Conservation (phyloP, 2,797 vertebrate genomes). For the Lagocephalus sceleratus region DNA sequence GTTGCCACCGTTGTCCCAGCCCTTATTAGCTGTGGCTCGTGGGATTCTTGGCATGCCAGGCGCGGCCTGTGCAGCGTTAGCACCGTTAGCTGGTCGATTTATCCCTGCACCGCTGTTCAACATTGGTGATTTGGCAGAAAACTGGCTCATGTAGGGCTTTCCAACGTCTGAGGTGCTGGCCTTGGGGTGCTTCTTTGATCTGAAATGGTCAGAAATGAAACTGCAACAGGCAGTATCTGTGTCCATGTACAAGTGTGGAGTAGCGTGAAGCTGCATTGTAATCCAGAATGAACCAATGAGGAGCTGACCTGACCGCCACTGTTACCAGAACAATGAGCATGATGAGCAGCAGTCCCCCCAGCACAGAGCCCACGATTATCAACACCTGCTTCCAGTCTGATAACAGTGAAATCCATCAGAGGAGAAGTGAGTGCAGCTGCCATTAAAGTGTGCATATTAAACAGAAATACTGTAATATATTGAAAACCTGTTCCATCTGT, state of each 20-base stretch:
- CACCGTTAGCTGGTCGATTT: too few species aligned
- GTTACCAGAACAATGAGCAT: conserved; percentile 32
- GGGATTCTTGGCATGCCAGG: conserved; percentile 46
- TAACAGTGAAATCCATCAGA: background rate
- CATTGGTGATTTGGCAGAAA: conserved; percentile 13
- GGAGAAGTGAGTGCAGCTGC: background rate
- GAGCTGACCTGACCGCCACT: conserved; percentile 39
- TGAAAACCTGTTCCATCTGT: background rate
- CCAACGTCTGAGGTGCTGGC: background rate
- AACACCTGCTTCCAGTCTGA: conserved; percentile 49
- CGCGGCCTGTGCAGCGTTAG: background rate
- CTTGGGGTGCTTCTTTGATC: conserved; percentile 47
- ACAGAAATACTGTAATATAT: background rate
- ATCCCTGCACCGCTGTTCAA: background rate
- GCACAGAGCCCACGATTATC: conserved; percentile 42
- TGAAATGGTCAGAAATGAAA: conserved; percentile 10
- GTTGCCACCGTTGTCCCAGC: conserved; percentile 35
- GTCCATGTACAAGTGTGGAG: background rate
- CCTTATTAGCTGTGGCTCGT: conserved; percentile 35
- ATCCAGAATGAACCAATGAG: background rate
- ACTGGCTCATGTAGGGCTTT: conserved; percentile 10
- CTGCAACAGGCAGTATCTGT: background rate
- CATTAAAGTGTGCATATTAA: background rate
- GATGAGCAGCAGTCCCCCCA: conserved; percentile 57
- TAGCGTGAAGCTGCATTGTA: background rate